Evolutionary conservation across 2,113 vertebrate species (phyloP).

Genomic region (Benitochromis conjunctus): DNA sequence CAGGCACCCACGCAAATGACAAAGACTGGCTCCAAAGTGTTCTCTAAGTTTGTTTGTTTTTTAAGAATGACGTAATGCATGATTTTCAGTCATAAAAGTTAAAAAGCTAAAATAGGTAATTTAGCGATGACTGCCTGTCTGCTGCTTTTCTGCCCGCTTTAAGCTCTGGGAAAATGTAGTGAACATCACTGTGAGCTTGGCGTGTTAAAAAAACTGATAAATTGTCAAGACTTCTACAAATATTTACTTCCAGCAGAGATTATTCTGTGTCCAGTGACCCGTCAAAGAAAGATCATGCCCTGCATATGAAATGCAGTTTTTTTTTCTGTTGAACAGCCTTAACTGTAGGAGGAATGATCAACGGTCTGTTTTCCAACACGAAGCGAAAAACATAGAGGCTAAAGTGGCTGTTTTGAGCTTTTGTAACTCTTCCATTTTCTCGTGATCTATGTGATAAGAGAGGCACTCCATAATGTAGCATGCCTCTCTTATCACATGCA

Average conservation of each 20-base stretch:
- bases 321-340: background rate
- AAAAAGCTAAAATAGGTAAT: background rate
- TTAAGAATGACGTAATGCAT: slow-evolving; percentile 3
- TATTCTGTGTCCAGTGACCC: background rate
- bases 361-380: background rate
- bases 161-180: background rate
- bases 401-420: background rate
- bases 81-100: background rate
- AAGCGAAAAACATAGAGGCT: background rate
- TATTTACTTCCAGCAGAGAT: background rate
- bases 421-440: background rate
- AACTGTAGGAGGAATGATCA: background rate
- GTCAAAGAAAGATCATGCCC: background rate
- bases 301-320: background rate
- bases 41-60: background rate
- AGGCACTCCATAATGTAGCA: background rate
- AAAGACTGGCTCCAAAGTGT: background rate
- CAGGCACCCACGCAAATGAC: background rate
- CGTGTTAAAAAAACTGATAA: background rate
- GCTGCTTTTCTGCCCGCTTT: background rate
- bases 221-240: background rate
- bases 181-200: background rate
- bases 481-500: background rate
- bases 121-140: background rate
- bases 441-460: background rate